phyloP scores from a whole-genome alignment of 53 echinoderm and acorn worm genomes.

The Arbacia lixula region DNA sequence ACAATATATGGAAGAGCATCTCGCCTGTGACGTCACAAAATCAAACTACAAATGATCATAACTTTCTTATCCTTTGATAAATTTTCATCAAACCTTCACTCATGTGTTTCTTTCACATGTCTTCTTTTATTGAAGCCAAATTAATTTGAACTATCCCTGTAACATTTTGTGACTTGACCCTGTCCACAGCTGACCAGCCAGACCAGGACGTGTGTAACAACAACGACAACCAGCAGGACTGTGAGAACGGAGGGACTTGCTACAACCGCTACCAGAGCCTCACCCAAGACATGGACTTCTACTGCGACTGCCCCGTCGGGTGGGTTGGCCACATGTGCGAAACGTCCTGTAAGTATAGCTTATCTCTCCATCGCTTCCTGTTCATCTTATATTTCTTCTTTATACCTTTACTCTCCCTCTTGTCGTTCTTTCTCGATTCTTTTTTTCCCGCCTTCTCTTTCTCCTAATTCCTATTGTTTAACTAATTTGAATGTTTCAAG shows the following conservation, averaged over 20 bases:
- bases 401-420: background rate
- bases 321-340: constrained; percentile 90
- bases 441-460: background rate
- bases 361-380: background rate
- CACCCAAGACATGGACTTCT: constrained; percentile 68
- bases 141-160: too few relatives aligned
- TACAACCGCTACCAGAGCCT: constrained; percentile 77
- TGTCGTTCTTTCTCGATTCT: background rate
- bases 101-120: too few relatives aligned
- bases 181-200: constrained; percentile 57
- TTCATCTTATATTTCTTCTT: background rate
- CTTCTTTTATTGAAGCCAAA: too few relatives aligned
- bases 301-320: constrained; percentile 76
- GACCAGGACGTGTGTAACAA: constrained; percentile 65
- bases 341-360: constrained; percentile 75
- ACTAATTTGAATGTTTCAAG: too few relatives aligned
- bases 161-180: too few relatives aligned
- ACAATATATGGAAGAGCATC: too few relatives aligned
- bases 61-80: too few relatives aligned
- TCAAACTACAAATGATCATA: too few relatives aligned
- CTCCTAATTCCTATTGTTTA: background rate
- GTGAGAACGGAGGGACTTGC: constrained; percentile 82
- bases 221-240: constrained; percentile 20
- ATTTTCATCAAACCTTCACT: too few relatives aligned
- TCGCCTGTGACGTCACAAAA: too few relatives aligned